phyloP scores from a whole-genome alignment of 2,888 invertebrate genomes.

The Drymonia ruficornis region DNA sequence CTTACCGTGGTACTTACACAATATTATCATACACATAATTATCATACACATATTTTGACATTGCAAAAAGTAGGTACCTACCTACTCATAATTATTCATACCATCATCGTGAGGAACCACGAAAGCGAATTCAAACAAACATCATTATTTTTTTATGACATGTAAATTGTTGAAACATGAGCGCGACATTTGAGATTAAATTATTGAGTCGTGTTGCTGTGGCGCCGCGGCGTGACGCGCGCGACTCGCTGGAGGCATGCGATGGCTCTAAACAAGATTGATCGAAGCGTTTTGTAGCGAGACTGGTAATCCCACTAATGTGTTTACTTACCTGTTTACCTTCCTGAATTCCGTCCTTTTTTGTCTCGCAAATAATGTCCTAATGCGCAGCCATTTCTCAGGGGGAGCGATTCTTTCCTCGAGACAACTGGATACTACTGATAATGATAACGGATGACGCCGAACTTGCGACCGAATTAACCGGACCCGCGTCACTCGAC shows the following conservation, averaged over 20 bases:
- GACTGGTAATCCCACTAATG: constrained; percentile 70
- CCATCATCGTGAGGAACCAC: not conserved
- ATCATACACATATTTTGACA: too few species aligned
- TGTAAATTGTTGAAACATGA: constrained; percentile 22
- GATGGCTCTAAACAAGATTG: constrained; percentile 56
- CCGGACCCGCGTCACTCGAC: constrained; percentile 44
- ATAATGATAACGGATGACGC: constrained; percentile 66
- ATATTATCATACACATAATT: too few species aligned
- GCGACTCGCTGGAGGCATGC: not conserved
- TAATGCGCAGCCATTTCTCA: constrained; percentile 61
- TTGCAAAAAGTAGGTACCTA: too few species aligned
- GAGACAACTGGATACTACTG: constrained; percentile 54
- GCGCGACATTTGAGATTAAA: not conserved
- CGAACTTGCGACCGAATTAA: constrained; percentile 52
- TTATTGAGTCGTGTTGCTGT: not conserved
- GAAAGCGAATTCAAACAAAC: constrained; percentile 6
- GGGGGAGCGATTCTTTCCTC: constrained; percentile 41
- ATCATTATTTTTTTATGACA: constrained; percentile 29
- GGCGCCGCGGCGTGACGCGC: not conserved
- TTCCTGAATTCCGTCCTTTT: constrained; percentile 53
- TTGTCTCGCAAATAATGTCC: constrained; percentile 61
- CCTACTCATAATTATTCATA: not conserved
- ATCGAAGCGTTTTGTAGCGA: constrained; percentile 50
- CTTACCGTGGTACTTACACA: too few species aligned
- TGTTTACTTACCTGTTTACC: constrained; percentile 72